These are phyloP conservation scores for Phasianus colchicus DNA, from an alignment of 2,113 vertebrate species.

Conservation along the genomic window DNA sequence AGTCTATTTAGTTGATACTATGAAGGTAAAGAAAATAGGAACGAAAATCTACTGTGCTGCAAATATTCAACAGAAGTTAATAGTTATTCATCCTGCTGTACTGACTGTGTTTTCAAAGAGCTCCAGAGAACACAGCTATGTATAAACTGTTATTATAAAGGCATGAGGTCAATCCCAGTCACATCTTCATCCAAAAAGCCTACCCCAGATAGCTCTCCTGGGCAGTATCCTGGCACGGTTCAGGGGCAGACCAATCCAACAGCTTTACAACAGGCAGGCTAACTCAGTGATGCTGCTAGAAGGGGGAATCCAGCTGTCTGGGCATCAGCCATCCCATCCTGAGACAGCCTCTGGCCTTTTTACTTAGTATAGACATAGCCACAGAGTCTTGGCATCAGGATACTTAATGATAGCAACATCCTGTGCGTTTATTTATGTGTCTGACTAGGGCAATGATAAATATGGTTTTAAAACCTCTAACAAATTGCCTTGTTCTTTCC, in stretches of 20 bases:
- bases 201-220: neutral
- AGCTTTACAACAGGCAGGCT: neutral
- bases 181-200: neutral
- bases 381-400: neutral
- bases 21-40: neutral
- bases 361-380: neutral
- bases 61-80: neutral
- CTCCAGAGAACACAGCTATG: neutral
- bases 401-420: neutral
- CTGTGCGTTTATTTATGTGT: neutral
- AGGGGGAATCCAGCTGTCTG: neutral
- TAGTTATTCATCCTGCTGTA: neutral
- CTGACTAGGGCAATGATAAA: neutral
- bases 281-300: neutral
- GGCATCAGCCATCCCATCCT: neutral
- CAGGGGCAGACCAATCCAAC: neutral
- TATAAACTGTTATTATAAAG: neutral
- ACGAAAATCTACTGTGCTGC: neutral
- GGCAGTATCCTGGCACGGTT: neutral
- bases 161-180: neutral
- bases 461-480: neutral
- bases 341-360: neutral
- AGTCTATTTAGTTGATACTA: neutral
- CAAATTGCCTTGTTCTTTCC: neutral
- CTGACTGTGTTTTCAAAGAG: neutral